Evolutionary conservation across 2,113 vertebrate species (phyloP).

Genomic region (Chamaea fasciata): DNA sequence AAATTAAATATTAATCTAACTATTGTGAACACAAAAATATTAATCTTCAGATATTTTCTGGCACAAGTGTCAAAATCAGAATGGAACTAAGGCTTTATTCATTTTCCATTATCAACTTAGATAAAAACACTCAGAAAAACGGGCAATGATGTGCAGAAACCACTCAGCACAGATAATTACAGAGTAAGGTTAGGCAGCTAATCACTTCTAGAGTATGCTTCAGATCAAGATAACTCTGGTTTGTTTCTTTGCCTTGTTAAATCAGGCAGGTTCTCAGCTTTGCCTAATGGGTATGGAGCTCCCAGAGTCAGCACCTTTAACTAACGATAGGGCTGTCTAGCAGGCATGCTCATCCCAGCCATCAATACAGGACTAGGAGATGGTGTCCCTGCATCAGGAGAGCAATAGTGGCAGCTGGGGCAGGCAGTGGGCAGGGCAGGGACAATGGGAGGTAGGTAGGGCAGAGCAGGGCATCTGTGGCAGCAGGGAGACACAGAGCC

Average conservation of each 20-base stretch:
- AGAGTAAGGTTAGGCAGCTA: conserved; percentile 40
- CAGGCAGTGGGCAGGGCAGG: not conserved
- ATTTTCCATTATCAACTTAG: conserved; percentile 51
- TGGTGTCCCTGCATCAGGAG: not conserved
- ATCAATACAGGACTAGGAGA: not conserved
- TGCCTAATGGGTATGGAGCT: not conserved
- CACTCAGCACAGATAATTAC: conserved; percentile 47
- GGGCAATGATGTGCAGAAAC: conserved; percentile 39
- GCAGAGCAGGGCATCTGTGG: not conserved
- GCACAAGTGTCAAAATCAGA: conserved; percentile 41
- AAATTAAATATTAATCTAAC: conserved; percentile 53
- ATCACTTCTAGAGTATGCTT: conserved; percentile 46
- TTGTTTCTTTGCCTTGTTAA: conserved; percentile 38
- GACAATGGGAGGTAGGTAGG: not conserved
- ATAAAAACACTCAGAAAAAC: conserved; percentile 55
- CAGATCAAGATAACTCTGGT: conserved; percentile 20
- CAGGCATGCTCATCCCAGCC: not conserved
- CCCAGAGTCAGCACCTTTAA: not conserved
- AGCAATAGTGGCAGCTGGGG: not conserved
- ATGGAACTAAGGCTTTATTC: conserved; percentile 34
- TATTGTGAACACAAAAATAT: conserved; percentile 32
- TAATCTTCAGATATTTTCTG: conserved; percentile 40
- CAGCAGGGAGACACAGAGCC: not conserved
- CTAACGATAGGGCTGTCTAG: not conserved
- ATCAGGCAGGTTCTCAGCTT: not conserved